Evolutionary conservation across 1,140 invertebrate genomes (phyloP).

Genomic region (Maniola jurtina): DNA sequence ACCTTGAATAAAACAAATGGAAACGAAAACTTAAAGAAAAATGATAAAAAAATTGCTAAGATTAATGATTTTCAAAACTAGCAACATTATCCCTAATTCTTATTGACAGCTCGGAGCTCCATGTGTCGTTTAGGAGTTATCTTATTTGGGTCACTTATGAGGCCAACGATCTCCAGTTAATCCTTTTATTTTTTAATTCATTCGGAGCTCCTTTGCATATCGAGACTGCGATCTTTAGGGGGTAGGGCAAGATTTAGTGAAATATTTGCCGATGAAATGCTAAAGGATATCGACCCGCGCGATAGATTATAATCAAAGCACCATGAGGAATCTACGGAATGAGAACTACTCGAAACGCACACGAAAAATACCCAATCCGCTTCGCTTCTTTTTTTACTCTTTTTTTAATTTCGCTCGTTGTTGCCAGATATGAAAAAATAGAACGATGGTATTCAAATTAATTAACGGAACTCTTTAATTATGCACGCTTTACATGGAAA

Average conservation of each 20-base stretch:
- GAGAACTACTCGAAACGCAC: constrained; percentile 30
- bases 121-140: constrained; percentile 59
- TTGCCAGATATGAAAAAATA: constrained; percentile 15
- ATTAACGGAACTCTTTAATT: constrained; percentile 50
- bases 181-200: constrained; percentile 67
- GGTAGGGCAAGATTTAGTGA: constrained; percentile 62
- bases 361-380: constrained; percentile 1
- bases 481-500: constrained; percentile 38
- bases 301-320: constrained; percentile 51
- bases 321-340: constrained; percentile 43
- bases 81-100: constrained; percentile 69
- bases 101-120: constrained; percentile 58
- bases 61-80: constrained; percentile 58
- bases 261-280: constrained; percentile 65
- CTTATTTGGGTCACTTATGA: constrained; percentile 72
- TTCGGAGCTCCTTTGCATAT: constrained; percentile 65
- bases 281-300: constrained; percentile 53
- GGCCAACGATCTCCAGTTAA: constrained; percentile 61
- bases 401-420: constrained; percentile 4
- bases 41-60: constrained; percentile 17
- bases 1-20: not conserved
- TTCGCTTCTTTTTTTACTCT: constrained; percentile 1
- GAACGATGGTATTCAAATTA: constrained; percentile 36
- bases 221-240: constrained; percentile 55
- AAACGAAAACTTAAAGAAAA: not conserved